These are phyloP conservation scores for Hiodon alosoides DNA, from an alignment of 2,113 vertebrate species.

Conservation along the genomic window DNA sequence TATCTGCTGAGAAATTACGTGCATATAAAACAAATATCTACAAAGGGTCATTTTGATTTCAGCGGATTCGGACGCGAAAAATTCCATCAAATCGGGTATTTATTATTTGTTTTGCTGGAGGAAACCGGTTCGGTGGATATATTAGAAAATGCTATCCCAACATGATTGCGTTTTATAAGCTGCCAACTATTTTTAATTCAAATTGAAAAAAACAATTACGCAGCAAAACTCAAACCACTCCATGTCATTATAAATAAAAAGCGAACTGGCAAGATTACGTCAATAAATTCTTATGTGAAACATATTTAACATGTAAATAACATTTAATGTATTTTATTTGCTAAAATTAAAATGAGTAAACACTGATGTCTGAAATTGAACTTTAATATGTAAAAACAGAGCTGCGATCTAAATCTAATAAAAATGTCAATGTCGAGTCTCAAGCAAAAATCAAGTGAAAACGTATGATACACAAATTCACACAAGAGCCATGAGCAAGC, in stretches of 20 bases:
- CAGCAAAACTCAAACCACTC: constrained; percentile 1
- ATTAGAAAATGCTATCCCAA: constrained; percentile 23
- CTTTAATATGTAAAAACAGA: constrained; percentile 9
- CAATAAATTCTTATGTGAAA: constrained; percentile 9
- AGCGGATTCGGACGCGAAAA: constrained; percentile 27
- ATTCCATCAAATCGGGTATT: constrained; percentile 34
- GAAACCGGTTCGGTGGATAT: constrained; percentile 19
- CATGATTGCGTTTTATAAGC: constrained; percentile 32
- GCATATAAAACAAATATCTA: constrained; percentile 72
- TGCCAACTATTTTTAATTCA: constrained; percentile 34
- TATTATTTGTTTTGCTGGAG: constrained; percentile 31
- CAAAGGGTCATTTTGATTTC: constrained; percentile 28
- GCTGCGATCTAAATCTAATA: constrained; percentile 3
- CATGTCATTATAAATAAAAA: constrained; percentile 20
- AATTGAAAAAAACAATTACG: constrained; percentile 20
- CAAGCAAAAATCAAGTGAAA: constrained; percentile 11
- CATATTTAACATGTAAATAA: background rate
- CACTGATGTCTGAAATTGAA: constrained; percentile 6
- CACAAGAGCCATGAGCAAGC: constrained; percentile 10
- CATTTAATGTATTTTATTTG: background rate
- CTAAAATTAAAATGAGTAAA: constrained; percentile 4
- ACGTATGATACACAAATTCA: constrained; percentile 9
- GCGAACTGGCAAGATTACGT: constrained; percentile 3
- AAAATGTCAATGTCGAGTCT: constrained; percentile 15
- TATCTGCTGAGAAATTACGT: constrained; percentile 76